Base-by-base conservation (phyloP, 2,888 invertebrate genomes). In the Lamproptera curius region DNA sequence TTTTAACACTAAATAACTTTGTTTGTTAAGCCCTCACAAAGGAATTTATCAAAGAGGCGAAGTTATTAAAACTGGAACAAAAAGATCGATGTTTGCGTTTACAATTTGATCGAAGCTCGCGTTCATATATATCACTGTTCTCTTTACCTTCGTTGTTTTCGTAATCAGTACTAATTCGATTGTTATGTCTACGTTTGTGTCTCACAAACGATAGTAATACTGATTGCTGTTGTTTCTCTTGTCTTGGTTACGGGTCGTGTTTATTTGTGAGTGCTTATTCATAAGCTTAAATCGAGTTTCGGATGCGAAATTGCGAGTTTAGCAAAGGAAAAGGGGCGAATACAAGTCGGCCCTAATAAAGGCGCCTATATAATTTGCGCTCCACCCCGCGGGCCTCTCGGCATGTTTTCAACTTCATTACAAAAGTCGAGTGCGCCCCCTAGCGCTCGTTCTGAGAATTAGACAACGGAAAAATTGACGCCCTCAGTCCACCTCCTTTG, bases 381-480 rank as follows among this genome's bases (percentile, higher is more conserved):
- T 54, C 45, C 55, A 54, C 58, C 73, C 72, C 76, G 73, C 70
- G 71, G 73, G 65, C 67, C 34, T 17, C 42, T 34, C 34, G 20
- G 34, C 42, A 63, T 63, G 59, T 62, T 70, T 65, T 63, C 63
- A 65, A 72, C 68, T 74, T 76, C 70, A 72, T 78, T 78, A 74
- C 69, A 70, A 48, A 42, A 42, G 43, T 11, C 53, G 51, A 50
- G 58, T 55, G 59, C 63, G 61, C 65, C 63, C 63, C 63, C 58
- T 55, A 50, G 61, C 59, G 63, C 51, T 58, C 57, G 57, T 55
- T 61, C 54, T 51, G 58, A 51, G 61, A 65, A 65, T 63, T 58
- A 60, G 44, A 47, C 46, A 36, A 20, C 33, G 40, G 11, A 16
- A 36, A 42, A 48, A 50, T 51, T 42, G 15, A 23, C 14, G 37